Base-by-base conservation (phyloP, 2,797 vertebrate species). In the Tauraco hartlaubi region DNA sequence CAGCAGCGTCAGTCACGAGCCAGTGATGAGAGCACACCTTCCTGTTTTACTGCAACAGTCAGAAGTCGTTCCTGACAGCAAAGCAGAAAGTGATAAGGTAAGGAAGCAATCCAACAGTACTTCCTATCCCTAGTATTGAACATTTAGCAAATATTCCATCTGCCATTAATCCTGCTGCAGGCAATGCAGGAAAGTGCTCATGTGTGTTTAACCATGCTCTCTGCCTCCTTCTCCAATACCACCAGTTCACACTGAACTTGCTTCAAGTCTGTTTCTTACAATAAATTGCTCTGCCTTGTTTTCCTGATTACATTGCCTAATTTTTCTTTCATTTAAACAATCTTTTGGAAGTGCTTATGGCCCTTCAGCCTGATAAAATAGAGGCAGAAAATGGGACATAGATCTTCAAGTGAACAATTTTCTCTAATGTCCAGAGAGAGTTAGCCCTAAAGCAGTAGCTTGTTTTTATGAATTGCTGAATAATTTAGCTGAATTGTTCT, bases 1-100 rank as follows among this genome's bases (percentile, higher is more conserved):
- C 78, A 98, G 99, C 96, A 99, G 99, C 10, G 96, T 99, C 92
- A 98, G 99, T 81, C 97, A 88, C 22, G 99, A 99, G 94, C 98
- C 99, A 7, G 96, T 99, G 41, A 97, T 98, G 81, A 98, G 98
- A 22, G 96, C 98, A 68, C 99, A 99, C 98, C 98, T 99, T 93
- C 98, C 98, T 51, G 73, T 98, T 35, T 96, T 99, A 33, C 98
- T 99, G 80, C 98, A 98, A 69, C 97, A 98, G 39, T 76, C 98
- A 69, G 98, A 98, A 86, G 58, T 96, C 62, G 95, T 88, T 80
- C 95, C 97, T 84, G 83, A 96, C 17, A 95, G 91, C 58, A 95
- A 23, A 49, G 90, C 94, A 59, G 98, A 97, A 62, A 97, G 96
- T 48, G 98, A 98, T 79, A 99, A 99, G 99, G 99, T 99, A 95